phyloP scores from a whole-genome alignment of 37 sponge, comb jelly and placozoan genomes.

The Haliclona indistincta region DNA sequence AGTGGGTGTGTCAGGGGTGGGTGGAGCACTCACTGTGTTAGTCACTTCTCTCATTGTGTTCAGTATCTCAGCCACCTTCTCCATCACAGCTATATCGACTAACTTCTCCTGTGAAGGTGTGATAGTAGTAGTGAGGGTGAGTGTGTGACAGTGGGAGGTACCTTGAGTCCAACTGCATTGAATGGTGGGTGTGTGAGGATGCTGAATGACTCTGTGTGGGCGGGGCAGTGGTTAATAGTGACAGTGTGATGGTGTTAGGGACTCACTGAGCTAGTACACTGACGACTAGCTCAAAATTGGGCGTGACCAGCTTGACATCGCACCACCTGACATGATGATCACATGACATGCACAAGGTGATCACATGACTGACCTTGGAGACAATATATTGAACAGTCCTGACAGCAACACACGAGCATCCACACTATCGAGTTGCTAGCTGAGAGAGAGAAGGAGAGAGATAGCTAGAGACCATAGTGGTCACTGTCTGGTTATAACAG shows the following conservation, averaged over 20 bases:
- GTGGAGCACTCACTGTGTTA: constrained; percentile 16
- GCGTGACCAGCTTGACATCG: background rate
- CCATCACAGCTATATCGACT: constrained; percentile 69
- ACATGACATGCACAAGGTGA: too few relatives aligned
- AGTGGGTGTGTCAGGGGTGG: too few relatives aligned
- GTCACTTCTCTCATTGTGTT: constrained; percentile 23
- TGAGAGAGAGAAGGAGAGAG: too few relatives aligned
- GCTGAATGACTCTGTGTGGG: constrained; percentile 20
- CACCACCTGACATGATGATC: background rate
- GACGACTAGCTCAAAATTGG: constrained; percentile 29
- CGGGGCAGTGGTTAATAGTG: too few relatives aligned
- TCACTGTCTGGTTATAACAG: too few relatives aligned
- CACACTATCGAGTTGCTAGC: constrained; percentile 16
- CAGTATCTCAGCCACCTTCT: constrained; percentile 57
- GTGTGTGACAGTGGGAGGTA: too few relatives aligned
- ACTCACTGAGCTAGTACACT: constrained; percentile 32
- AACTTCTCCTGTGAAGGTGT: constrained; percentile 41
- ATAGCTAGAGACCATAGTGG: too few relatives aligned
- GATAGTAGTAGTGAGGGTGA: background rate
- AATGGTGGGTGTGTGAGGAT: constrained; percentile 7
- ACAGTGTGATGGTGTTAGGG: too few relatives aligned
- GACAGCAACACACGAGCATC: constrained; percentile 49
- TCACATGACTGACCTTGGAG: constrained; percentile 43
- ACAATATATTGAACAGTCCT: constrained; percentile 49
- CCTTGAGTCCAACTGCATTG: background rate